Evolutionary conservation across 2,797 vertebrate species (phyloP).

Genomic region (Neoniphon sammara): DNA sequence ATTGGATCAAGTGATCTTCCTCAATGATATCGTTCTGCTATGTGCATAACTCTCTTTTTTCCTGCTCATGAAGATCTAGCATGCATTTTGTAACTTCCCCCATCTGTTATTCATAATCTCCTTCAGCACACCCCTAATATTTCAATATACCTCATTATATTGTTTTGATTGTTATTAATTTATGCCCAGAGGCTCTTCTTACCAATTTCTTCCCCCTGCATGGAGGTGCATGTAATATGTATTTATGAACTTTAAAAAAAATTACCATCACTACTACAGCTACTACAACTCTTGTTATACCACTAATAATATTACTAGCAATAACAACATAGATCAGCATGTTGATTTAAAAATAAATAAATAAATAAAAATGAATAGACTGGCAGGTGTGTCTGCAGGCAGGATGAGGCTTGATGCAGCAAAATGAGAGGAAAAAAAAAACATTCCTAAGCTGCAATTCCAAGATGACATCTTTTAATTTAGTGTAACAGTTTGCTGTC

Average conservation of each 20-base stretch:
- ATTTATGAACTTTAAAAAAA: too few relatives aligned
- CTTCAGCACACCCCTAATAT: slow-evolving; percentile 8
- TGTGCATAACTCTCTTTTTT: neutral
- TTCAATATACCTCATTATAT: neutral
- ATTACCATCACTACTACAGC: too few relatives aligned
- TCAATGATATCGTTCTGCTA: slow-evolving; percentile 9
- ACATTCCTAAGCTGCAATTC: too few relatives aligned
- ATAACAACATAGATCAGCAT: too few relatives aligned
- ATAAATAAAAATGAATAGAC: too few relatives aligned
- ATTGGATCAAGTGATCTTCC: neutral
- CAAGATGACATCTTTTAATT: too few relatives aligned
- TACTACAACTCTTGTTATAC: neutral
- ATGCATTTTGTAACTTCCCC: slow-evolving; percentile 3
- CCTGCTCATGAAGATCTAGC: slow-evolving; percentile 28
- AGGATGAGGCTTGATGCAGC: neutral
- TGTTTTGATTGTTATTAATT: slow-evolving; percentile 40
- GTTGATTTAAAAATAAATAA: too few relatives aligned
- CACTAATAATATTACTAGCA: neutral
- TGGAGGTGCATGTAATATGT: neutral
- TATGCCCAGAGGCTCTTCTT: slow-evolving; percentile 15
- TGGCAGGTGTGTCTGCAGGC: neutral
- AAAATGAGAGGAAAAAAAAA: neutral
- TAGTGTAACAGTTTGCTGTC: too few relatives aligned
- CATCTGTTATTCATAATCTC: slow-evolving; percentile 28
- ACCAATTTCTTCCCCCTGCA: neutral